A percentile compares a stretch with the other conserved stretches of the same genome.
These are phyloP conservation scores for Trididemnum nubilum DNA, from an alignment of 23 tunicate species.

Conservation along the genomic window DNA sequence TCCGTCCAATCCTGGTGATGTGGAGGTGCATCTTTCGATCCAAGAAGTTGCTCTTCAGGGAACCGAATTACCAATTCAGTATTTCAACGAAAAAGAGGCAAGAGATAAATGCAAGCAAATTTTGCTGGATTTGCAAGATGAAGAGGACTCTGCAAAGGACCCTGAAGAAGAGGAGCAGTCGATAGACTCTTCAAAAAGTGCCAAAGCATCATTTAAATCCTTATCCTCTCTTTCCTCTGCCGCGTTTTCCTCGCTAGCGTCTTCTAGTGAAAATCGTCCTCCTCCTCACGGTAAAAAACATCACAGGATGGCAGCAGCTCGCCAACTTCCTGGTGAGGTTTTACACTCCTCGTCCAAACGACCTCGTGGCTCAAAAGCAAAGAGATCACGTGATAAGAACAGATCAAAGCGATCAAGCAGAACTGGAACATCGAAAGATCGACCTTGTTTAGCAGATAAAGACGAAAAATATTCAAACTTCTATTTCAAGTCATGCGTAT, in stretches of 20 bases:
- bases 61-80: background rate
- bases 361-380: background rate
- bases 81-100: conserved; percentile 64
- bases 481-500: conserved; percentile 94
- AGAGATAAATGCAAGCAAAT: conserved; percentile 54
- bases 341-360: background rate
- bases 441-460: background rate
- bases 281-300: background rate
- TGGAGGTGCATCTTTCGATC: background rate
- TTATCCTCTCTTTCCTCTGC: conserved; percentile 4
- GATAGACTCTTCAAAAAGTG: background rate
- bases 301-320: background rate
- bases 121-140: conserved; percentile 33
- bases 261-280: background rate
- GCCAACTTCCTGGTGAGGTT: background rate
- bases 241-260: conserved; percentile 38
- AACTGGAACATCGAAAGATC: background rate
- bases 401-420: background rate
- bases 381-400: background rate
- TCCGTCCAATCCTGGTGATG: background rate
- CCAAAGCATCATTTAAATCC: background rate
- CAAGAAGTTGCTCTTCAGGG: background rate
- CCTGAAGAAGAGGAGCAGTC: background rate
- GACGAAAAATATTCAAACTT: conserved; percentile 38
- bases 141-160: background rate